Evolutionary conservation across 1,140 invertebrate species (phyloP).

Genomic region (roundworm (Caenorhabditis elegans)): WBcel235 BX284604.4:8910001-8910500

Average conservation of each 20-base stretch:
- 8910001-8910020: not conserved
- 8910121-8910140: constrained; percentile 17
- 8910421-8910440: constrained; percentile 1
- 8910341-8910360: constrained; percentile 20
- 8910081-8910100: constrained; percentile 27
- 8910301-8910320: constrained; percentile 30
- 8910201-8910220: constrained; percentile 30
- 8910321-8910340: constrained; percentile 22
- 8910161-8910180: constrained; percentile 21
- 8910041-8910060: constrained; percentile 22
- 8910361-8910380: not conserved
- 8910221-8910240: constrained; percentile 21
- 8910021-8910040: constrained; percentile 19
- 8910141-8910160: constrained; percentile 16
- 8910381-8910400: not conserved
- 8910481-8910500: constrained; percentile 14
- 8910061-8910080: constrained; percentile 10
- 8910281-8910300: constrained; percentile 33
- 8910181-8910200: constrained; percentile 32
- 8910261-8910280: not conserved
- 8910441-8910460: constrained; percentile 32
- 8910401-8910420: not conserved
- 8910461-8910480: constrained; percentile 19
- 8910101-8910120: not conserved
- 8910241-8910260: not conserved